phyloP scores from a whole-genome alignment of 1,140 invertebrate genomes.

The Dendrolimus kikuchii region DNA sequence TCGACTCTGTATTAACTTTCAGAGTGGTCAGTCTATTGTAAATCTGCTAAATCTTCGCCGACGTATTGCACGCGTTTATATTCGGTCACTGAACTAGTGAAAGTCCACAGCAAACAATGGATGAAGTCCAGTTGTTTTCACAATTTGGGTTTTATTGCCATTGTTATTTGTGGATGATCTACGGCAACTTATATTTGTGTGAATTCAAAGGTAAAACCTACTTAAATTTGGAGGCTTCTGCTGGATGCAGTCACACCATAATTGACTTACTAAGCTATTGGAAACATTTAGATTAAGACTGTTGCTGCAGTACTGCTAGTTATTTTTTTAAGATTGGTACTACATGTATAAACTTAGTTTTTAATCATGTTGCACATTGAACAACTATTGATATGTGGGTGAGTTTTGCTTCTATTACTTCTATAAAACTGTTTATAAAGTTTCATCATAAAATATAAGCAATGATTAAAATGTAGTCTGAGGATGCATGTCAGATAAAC shows the following conservation, averaged over 20 bases:
- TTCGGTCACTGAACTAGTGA: slow-evolving; percentile 24
- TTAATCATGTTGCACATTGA: too few species aligned
- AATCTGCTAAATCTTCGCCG: slow-evolving; percentile 32
- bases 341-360: too few species aligned
- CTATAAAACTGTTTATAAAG: too few species aligned
- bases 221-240: not conserved
- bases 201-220: slow-evolving; percentile 5
- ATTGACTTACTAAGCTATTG: too few species aligned
- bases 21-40: slow-evolving; percentile 40
- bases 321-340: too few species aligned
- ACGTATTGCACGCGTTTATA: slow-evolving; percentile 16
- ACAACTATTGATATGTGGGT: too few species aligned
- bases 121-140: slow-evolving; percentile 57
- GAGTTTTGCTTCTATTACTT: too few species aligned
- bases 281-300: too few species aligned
- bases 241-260: not conserved
- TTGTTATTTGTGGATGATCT: slow-evolving; percentile 62
- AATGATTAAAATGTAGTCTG: too few species aligned
- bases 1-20: slow-evolving; percentile 40
- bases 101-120: slow-evolving; percentile 60
- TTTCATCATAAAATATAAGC: too few species aligned
- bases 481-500: too few species aligned
- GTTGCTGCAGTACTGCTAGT: too few species aligned
- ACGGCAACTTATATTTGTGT: slow-evolving; percentile 21
- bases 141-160: slow-evolving; percentile 58